A percentile compares a stretch with the other conserved stretches of the same genome.
phyloP scores from a whole-genome alignment of 2,113 vertebrate genomes.

The Poeciliopsis retropinna region DNA sequence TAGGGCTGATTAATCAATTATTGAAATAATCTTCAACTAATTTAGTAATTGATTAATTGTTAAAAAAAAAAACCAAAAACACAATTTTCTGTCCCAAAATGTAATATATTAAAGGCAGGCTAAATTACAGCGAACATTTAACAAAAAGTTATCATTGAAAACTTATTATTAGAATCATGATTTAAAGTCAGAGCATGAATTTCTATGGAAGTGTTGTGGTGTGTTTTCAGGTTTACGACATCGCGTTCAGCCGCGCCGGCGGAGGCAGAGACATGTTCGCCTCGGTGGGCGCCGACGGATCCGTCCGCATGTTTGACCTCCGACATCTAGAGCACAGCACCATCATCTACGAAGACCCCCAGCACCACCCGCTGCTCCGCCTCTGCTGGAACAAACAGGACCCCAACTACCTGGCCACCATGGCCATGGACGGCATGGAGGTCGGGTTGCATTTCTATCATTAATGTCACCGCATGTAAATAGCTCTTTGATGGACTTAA shows the following conservation, averaged over 20 bases:
- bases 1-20: too few species aligned
- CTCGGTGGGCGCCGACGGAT: slow-evolving; percentile 96
- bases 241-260: slow-evolving; percentile 96
- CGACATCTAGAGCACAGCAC: slow-evolving; percentile 98
- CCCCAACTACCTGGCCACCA: slow-evolving; percentile 97
- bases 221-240: slow-evolving; percentile 91
- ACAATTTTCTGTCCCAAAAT: too few species aligned
- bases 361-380: slow-evolving; percentile 95
- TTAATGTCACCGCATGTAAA: too few species aligned
- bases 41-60: too few species aligned
- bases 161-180: too few species aligned
- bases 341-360: slow-evolving; percentile 98
- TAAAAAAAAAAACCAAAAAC: too few species aligned
- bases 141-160: too few species aligned
- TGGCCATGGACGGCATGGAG: slow-evolving; percentile 99
- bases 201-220: neutral
- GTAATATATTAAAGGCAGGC: too few species aligned
- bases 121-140: too few species aligned
- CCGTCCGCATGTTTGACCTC: slow-evolving; percentile 96
- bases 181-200: too few species aligned
- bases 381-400: slow-evolving; percentile 99
- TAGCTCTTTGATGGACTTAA: too few species aligned
- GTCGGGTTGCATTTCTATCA: slow-evolving; percentile 63
- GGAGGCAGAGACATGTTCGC: slow-evolving; percentile 98
- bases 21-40: too few species aligned